Base-by-base conservation (phyloP, 2,888 invertebrate genomes). In the Tenthredo livida region DNA sequence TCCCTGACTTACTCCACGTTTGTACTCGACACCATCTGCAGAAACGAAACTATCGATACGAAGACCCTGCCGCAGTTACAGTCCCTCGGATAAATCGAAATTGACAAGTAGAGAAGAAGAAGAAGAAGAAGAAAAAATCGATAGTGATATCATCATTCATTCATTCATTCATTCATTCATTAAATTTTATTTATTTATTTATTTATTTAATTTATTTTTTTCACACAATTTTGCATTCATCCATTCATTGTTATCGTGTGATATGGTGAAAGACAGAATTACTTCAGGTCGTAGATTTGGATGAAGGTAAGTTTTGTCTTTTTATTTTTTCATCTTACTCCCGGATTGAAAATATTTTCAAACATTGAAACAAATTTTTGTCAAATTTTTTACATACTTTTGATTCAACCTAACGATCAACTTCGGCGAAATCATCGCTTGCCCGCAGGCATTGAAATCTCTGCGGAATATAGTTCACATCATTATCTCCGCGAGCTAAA, bases 1-100 rank as follows among this genome's bases (percentile, higher is more conserved):
- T 91, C 91, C 91, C 91, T 92, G 92, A 93, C 92, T 93, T 93
- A 93, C 92, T 93, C 93, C 93, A 67, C 92, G 93, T 92, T 91
- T 90, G 92, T 90, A 92, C 92, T 91, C 90, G 91, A 89, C 90
- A 90, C 91, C 91, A 91, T 91, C n/a, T n/a, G n/a, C 91, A 89
- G 91, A 91, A 88, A 92, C 89, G 89, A 90, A 61, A 58, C 80
- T 47, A 50, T 67, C 65, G 54, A 83, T 50, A 83, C 29, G 29
- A 77, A 50, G 29, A 15, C 7, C 7, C 47, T 21, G 73, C 67
- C 7, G n/a, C n/a, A 43, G 29, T 29, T 29, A 43, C 43, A 25
- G 25, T 17, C 33, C 6, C 15, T 33, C 6, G 33, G 67, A 67
- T 67, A 33, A 29, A 67, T 67, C 17, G 17, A 33, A 17, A 33